Base-by-base conservation (phyloP, 2,888 invertebrate genomes). In the Arctia plantaginis region DNA sequence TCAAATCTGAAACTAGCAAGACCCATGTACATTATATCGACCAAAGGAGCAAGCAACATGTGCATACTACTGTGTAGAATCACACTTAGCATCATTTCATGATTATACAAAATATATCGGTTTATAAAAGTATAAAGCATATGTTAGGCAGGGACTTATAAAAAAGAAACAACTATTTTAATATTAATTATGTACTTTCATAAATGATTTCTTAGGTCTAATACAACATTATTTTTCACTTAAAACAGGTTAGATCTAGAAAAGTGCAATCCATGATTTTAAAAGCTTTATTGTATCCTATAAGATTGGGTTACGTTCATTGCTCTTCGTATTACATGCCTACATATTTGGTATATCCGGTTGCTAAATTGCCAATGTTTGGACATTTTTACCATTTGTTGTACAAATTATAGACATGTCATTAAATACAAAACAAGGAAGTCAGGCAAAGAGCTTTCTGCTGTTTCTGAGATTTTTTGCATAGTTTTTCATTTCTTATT, bases 201-300 rank as follows among this genome's bases (percentile, higher is more conserved):
- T n/a, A 51, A 41, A 62, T 62, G 41, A 62, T 69, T 62, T 10
- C 39, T 69, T 59, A 59, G 12, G 20, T 41, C 41, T 69, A 62
- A 30, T 69, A 62, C 69, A 69, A 69, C 27, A 62, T 30, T 62
- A 30, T 62, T 27, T 62, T 62, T 30, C 30, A 18, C 59, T 62
- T 30, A 15, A 55, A n/a, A 3, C 13, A 55, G n/a, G 23, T 23
- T 3, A n/a, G n/a, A n/a, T 55, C n/a, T 55, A 55, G n/a, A 55
- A 55, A 55, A 55, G 12, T 12, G n/a, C 0, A 8, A 55, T 51
- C 23, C 51, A 51, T 51, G 51, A 51, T 51, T 51, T 47, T 23
- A 23, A 23, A 51, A 51, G 51, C 23, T 7, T 51, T 20, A 8
- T 20, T 8, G 23, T 51, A 51, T 23, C 51, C 51, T 20, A 51